Base-by-base conservation (phyloP, 2,113 vertebrate genomes). In the Tylochromis polylepis region DNA sequence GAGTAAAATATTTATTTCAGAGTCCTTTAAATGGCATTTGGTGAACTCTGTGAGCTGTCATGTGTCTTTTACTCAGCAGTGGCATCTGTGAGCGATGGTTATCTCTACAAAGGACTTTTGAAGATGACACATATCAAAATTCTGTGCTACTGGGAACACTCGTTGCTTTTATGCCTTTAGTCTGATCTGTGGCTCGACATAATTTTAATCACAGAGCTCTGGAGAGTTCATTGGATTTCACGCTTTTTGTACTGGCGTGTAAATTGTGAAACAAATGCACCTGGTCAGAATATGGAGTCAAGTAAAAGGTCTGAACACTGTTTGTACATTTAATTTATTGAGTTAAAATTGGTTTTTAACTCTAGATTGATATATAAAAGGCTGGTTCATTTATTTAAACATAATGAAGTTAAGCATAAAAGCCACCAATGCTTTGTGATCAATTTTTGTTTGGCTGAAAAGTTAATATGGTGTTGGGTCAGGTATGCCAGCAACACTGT, bases 401-500 rank as follows among this genome's bases (percentile, higher is more conserved):
- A 81, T 59, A 82, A 82, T 24, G 11, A 59, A 65, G 18, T 41
- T 75, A 2, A 36, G 82, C 20, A 46, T 51, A 43, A 77, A 81
- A 70, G 49, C 24, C 62, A 24, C 8, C 53, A 58, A 5, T 43
- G 49, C 20, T 85, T 83, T 65, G 41, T 56, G 72, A 77, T 77
- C 72, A 49, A 77, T 14, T 31, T 77, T 77, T 46, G 27, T 53
- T 29, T 65, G 16, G 15, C 53, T 81, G 38, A 29, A 87, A 75
- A 88, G 18, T 38, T 55, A 70, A 83, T 60, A 58, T 59, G 60
- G 41, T 82, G 55, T 81, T 81, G 49, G 51, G 29, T 79, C 41
- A 11, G 16, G 67, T 81, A 59, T 92, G 88, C 89, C 92, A 92
- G 62, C 31, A 58, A 90, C 84, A 79, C 78, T 12, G 70, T 77